Evolutionary conservation across 1,140 invertebrate genomes (phyloP), one percentile per base, ranked within the genome.

Genomic region (Panulirus ornatus): DNA sequence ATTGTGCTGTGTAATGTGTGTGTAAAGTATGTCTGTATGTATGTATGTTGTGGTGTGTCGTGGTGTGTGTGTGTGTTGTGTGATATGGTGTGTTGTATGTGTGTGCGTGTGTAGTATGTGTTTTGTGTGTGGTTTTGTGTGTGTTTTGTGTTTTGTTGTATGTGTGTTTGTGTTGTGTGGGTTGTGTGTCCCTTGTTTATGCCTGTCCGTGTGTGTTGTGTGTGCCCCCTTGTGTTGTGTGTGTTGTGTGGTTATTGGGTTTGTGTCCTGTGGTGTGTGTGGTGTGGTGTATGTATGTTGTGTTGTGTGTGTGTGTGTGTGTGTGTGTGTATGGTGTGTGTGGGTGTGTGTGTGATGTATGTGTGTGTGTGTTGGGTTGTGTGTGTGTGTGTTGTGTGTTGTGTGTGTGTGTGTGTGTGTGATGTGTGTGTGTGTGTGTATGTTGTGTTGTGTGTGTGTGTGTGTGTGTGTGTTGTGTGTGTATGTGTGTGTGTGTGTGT

Each of bases 181-280:
- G 71, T 73, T 73, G 71, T 73, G 71, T 73, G 71, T 73, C n/a
- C n/a, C n/a, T n/a, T n/a, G n/a, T n/a, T n/a, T n/a, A n/a, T n/a
- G n/a, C n/a, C n/a, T n/a, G n/a, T n/a, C n/a, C n/a, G 71, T 73
- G 71, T 75, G 71, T 75, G 71, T 75, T 75, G 71, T 75, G 71
- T 38, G 71, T 75, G 71, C 1, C 9, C n/a, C 8, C 22, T n/a
- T n/a, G n/a, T n/a, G n/a, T n/a, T n/a, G n/a, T n/a, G n/a, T n/a
- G n/a, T n/a, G n/a, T n/a, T 79, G 27, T 6, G 27, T 79, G 22
- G n/a, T n/a, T n/a, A n/a, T n/a, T 63, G 54, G 44, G 34, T 81
- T 22, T 81, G 42, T 81, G 6, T 9, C 22, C 51, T 22, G 3
- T 22, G 44, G 42, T 47, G 2, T 81, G n/a, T n/a, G n/a, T n/a